Evolutionary conservation across 1,140 invertebrate species (phyloP), one percentile per base, ranked within the genome.

Genomic region (Sycobia sp.): DNA sequence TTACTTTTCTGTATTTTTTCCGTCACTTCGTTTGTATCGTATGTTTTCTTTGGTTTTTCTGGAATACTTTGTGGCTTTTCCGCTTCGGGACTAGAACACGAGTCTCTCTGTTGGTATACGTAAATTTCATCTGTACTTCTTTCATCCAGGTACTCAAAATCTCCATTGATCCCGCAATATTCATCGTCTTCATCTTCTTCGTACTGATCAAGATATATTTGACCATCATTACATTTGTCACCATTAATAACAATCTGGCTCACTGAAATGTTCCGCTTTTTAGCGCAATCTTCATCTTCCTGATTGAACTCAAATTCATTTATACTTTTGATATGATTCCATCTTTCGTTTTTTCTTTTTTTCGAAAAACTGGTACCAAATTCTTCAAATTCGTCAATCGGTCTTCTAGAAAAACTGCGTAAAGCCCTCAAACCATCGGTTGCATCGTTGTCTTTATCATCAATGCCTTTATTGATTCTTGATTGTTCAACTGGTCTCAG

Each of bases 401-500:
- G 47, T 5, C 16, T 10, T 27, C 56, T 66, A 0, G 74, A 60
- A 27, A 78, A 75, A 46, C 78, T 80, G 18, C 75, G 47, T 1
- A 82, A 56, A 4, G 73, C 77, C 34, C 73, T 76, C 0, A 82
- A 55, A 2, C 74, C 80, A 39, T 82, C 80, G 0, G 72, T 76
- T 3, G 62, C 71, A 4, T 58, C 32, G 5, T 50, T 59, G 14
- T 69, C 65, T 8, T 66, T 67, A 14, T 71, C 65, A 25, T 66
- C 53, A 7, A 43, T 39, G 18, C 65, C 65, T 27, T 75, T 69
- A 2, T 69, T 68, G 11, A 81, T 76, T 3, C 73, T 41, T 2
- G 75, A 82, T 14, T 77, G 78, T 36, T 79, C 70, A 4, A 82
- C 79, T 0, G 80, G 80, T 8, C 74, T 46, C 11, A 82, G 54